These are phyloP conservation scores for Equus przewalskii DNA, from an alignment of 2,113 vertebrate genomes.

Conservation along the genomic window DNA sequence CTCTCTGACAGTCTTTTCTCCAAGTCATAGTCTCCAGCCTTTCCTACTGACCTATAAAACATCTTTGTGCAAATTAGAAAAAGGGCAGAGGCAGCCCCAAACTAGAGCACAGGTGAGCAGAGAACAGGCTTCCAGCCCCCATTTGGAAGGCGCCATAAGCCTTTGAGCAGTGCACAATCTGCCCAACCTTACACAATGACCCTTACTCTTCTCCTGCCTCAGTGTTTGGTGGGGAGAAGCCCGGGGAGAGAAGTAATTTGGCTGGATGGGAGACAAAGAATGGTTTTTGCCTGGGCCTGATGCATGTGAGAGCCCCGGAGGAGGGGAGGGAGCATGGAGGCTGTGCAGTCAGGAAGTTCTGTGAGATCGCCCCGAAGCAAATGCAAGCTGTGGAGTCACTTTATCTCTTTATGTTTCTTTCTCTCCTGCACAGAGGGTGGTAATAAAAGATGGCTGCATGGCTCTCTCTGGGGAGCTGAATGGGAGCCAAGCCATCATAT, in stretches of 20 bases:
- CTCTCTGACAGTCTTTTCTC: not conserved
- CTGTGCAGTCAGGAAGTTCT: not conserved
- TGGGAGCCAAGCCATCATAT: conserved; percentile 9
- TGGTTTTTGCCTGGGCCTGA: not conserved
- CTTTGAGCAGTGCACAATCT: not conserved
- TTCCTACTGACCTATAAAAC: not conserved
- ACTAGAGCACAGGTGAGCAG: not conserved
- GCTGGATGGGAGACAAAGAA: not conserved
- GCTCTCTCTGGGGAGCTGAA: conserved; percentile 26
- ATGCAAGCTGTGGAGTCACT: not conserved
- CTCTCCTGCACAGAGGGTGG: not conserved
- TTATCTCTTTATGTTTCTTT: conserved; percentile 5
- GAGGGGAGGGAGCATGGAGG: not conserved
- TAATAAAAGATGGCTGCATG: conserved; percentile 67
- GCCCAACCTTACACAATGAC: fast-evolving
- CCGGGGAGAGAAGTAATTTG: not conserved
- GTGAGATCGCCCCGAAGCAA: not conserved
- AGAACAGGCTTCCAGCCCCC: not conserved
- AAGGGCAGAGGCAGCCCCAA: not conserved
- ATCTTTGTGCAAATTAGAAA: not conserved
- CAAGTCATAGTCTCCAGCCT: not conserved
- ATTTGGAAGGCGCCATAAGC: not conserved
- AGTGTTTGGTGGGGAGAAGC: not conserved
- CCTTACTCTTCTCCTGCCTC: not conserved
- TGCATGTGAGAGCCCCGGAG: not conserved